A percentile compares a stretch with the other conserved stretches of the same genome.
Conservation (phyloP, 2,888 invertebrate genomes). For the Drosophila pegasa region DNA sequence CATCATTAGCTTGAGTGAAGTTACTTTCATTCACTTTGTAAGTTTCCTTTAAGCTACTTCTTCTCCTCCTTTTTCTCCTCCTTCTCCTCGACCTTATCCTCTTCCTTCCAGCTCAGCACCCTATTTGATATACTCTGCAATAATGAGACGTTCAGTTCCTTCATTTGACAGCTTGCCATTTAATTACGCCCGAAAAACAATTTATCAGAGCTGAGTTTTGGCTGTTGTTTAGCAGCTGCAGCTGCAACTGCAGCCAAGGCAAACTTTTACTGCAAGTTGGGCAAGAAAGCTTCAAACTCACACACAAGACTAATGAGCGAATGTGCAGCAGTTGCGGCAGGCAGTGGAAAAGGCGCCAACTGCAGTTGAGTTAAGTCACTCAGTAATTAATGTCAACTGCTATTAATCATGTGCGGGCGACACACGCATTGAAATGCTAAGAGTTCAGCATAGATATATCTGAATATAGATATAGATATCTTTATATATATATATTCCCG, state of each 20-base stretch:
- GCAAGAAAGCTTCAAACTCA: slow-evolving; percentile 7
- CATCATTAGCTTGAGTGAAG: background rate
- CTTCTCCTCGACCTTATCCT: no score
- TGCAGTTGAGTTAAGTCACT: slow-evolving; percentile 7
- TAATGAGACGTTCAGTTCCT: slow-evolving; percentile 29
- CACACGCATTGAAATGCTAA: slow-evolving; percentile 39
- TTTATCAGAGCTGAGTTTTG: slow-evolving; percentile 22
- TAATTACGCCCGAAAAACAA: slow-evolving; percentile 28
- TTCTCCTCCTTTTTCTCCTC: no score
- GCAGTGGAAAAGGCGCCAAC: background rate
- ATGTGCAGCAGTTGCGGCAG: slow-evolving; percentile 29
- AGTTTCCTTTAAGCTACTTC: background rate
- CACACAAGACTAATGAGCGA: slow-evolving; percentile 56
- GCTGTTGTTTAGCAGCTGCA: slow-evolving; percentile 3
- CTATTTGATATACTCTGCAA: background rate
- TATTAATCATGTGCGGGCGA: slow-evolving; percentile 63
- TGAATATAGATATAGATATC: no score
- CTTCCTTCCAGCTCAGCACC: background rate
- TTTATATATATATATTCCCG: slow-evolving; percentile 37
- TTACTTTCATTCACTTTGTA: no score
- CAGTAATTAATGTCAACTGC: slow-evolving; percentile 62
- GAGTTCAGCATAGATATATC: slow-evolving; percentile 35
- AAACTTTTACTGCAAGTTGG: slow-evolving; percentile 31
- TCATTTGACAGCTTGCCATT: slow-evolving; percentile 3
- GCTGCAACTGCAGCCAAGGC: slow-evolving; percentile 26